A percentile compares a stretch with the other conserved stretches of the same genome.
Evolutionary conservation across 2,888 invertebrate genomes (phyloP).

Genomic region (Platypus cylindrus): DNA sequence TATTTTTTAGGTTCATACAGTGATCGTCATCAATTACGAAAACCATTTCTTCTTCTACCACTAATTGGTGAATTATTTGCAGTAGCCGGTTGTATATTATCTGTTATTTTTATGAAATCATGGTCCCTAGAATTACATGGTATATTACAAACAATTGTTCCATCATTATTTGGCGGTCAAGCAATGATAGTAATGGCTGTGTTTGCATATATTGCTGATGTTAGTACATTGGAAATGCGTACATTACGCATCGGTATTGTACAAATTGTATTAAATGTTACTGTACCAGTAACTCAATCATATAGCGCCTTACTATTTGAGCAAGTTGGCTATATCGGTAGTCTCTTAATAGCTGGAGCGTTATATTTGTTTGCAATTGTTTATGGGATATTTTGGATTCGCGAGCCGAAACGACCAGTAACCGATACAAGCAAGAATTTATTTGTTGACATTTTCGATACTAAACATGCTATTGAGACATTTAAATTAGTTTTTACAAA

Average conservation of each 20-base stretch:
- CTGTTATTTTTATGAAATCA: slow-evolving; percentile 42
- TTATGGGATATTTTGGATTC: slow-evolving; percentile 29
- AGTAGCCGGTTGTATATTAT: slow-evolving; percentile 38
- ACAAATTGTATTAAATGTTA: slow-evolving; percentile 28
- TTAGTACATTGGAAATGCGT: slow-evolving; percentile 42
- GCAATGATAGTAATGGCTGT: slow-evolving; percentile 35
- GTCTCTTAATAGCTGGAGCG: slow-evolving; percentile 24
- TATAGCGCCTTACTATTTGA: slow-evolving; percentile 27
- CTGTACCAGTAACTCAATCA: slow-evolving; percentile 23
- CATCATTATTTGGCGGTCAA: slow-evolving; percentile 45
- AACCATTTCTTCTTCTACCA: slow-evolving; percentile 32
- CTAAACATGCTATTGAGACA: slow-evolving; percentile 28
- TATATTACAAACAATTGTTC: slow-evolving; percentile 41
- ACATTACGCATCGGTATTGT: slow-evolving; percentile 50
- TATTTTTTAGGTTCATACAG: slow-evolving; percentile 34
- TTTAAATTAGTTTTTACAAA: slow-evolving; percentile 26
- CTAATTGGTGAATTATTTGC: slow-evolving; percentile 35
- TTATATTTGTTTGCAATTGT: slow-evolving; percentile 25
- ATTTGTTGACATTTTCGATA: slow-evolving; percentile 29
- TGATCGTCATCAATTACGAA: slow-evolving; percentile 31
- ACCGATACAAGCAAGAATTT: slow-evolving; percentile 16
- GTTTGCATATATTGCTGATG: slow-evolving; percentile 33
- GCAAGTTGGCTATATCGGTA: slow-evolving; percentile 26
- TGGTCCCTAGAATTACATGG: slow-evolving; percentile 41
- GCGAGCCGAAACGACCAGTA: slow-evolving; percentile 23